A percentile compares a stretch with the other conserved stretches of the same genome.
Conservation (phyloP, 2,113 vertebrate genomes). For the Apaloderma vittatum region DNA sequence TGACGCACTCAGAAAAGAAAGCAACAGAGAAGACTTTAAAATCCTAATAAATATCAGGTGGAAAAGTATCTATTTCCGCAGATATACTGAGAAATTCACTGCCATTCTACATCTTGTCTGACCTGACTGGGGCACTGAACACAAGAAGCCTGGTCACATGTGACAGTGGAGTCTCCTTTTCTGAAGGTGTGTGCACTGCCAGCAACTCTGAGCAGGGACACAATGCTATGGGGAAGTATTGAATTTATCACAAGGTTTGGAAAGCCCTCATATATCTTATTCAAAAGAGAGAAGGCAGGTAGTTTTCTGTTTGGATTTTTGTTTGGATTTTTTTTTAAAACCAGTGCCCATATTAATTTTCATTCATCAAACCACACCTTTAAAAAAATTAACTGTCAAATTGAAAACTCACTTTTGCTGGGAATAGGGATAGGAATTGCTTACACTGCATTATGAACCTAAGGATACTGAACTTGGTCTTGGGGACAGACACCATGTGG, state of each 20-base stretch:
- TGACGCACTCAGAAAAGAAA: background rate
- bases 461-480: background rate
- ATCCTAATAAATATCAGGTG: background rate
- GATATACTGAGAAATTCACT: background rate
- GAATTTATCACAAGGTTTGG: background rate
- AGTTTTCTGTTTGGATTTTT: background rate
- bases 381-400: background rate
- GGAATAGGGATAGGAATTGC: background rate
- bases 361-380: background rate
- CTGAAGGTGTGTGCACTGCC: accelerated
- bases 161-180: background rate
- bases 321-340: background rate
- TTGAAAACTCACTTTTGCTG: background rate
- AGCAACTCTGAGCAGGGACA: background rate
- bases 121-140: background rate
- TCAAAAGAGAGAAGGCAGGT: background rate
- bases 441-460: background rate
- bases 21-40: background rate
- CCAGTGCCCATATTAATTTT: background rate
- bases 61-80: background rate
- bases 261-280: background rate
- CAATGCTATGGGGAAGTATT: background rate
- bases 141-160: background rate
- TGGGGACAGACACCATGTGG: background rate
- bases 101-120: background rate